Evolutionary conservation across 2,113 vertebrate genomes (phyloP).

Genomic region (Orycteropus afer): DNA sequence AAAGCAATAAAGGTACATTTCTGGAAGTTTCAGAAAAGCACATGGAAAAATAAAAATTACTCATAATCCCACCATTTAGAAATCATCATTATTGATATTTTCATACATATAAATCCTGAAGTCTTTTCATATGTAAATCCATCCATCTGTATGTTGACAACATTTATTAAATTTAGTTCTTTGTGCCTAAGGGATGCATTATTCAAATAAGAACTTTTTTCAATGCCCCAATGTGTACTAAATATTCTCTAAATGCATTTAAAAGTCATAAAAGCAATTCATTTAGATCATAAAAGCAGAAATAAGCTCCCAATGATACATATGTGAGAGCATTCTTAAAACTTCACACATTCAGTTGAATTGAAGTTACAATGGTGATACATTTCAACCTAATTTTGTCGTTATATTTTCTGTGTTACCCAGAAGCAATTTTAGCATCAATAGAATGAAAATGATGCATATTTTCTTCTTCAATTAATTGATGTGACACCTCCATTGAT

Average conservation of each 20-base stretch:
- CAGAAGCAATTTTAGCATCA: conserved; percentile 54
- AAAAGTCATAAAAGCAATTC: conserved; percentile 49
- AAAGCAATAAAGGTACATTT: conserved; percentile 16
- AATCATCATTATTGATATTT: not conserved
- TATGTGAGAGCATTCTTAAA: conserved; percentile 1
- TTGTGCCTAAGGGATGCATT: not conserved
- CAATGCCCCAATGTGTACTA: not conserved
- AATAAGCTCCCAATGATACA: not conserved
- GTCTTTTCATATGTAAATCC: not conserved
- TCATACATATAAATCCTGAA: not conserved
- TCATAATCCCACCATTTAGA: not conserved
- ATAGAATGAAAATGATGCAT: conserved; percentile 22
- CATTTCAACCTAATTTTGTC: conserved; percentile 16
- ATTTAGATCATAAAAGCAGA: conserved; percentile 41
- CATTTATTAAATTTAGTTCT: conserved; percentile 35
- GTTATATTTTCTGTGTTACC: not conserved
- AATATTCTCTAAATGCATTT: conserved; percentile 27
- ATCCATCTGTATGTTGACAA: not conserved
- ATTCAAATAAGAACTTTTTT: conserved; percentile 51
- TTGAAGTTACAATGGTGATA: not conserved
- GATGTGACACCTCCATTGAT: conserved; percentile 37
- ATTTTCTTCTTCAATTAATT: conserved; percentile 58
- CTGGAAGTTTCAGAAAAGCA: conserved; percentile 39
- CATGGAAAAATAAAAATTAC: not conserved
- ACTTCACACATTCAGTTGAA: conserved; percentile 53